Base-by-base conservation (phyloP, 1,140 invertebrate genomes). In the Drosophila dunni region DNA sequence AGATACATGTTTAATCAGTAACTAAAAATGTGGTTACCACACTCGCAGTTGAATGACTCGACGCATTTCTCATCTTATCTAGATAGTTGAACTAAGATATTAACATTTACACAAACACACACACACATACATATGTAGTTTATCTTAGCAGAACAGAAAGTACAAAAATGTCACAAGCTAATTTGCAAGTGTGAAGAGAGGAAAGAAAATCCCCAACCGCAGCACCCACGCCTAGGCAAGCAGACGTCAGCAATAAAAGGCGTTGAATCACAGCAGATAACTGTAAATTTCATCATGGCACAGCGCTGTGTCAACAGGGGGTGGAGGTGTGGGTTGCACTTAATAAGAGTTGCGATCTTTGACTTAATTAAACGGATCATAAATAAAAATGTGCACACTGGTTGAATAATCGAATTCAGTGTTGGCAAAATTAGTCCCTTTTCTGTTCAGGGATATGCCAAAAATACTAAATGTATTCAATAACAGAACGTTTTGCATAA, bases 11-110 rank as follows among this genome's bases (percentile, higher is more conserved):
- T 29, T 56, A 10, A n/a, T 44, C 36, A 20, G 48, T 20, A 13
- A 38, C 36, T 29, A 29, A 36, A 29, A 46, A 33, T 15, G 29
- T 13, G 20, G 50, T 40, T 45, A 54, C 50, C 48, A 64, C 24
- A 10, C 50, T 29, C 15, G 17, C 8, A 45, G 40, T 44, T 45
- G 13, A 64, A 64, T 54, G 62, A 64, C 50, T 53, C 9, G 48
- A n/a, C 61, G 48, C 15, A 64, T 13, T 64, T 64, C 17, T 64
- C 20, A 9, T 10, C 50, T 54, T 64, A 64, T 64, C 48, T 64
- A 64, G 61, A 64, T 64, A 53, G 61, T 54, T 9, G 9, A 42
- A 38, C 15, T n/a, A 7, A 45, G 11, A 53, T 24, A 50, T 9
- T 9, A 1, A 50, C 46, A 29, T 29, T 29, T 29, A 6, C 24